Percentiles rank a stretch among this genome's conserved stretches.
Evolutionary conservation across 2,888 invertebrate species (phyloP).

Genomic region (Deilephila porcellus): DNA sequence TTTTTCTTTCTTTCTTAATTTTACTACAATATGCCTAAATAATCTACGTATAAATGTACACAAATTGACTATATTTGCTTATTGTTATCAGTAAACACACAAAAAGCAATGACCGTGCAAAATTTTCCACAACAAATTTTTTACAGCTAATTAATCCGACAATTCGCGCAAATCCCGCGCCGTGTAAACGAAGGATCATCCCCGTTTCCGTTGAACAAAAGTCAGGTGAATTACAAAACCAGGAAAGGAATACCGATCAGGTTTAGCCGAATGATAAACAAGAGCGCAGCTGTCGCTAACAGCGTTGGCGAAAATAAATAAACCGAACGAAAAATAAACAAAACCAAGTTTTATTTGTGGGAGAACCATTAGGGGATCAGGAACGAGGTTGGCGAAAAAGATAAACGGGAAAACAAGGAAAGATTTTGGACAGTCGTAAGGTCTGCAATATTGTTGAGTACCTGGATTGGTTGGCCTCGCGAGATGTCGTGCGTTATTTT

Average conservation of each 20-base stretch:
- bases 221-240: constrained; percentile 59
- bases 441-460: constrained; percentile 30
- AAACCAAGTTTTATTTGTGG: constrained; percentile 75
- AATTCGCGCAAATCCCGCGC: constrained; percentile 12
- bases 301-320: constrained; percentile 71
- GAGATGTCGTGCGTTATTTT: constrained; percentile 18
- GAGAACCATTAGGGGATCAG: constrained; percentile 74
- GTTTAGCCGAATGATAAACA: constrained; percentile 74
- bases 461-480: constrained; percentile 20
- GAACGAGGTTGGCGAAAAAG: constrained; percentile 60
- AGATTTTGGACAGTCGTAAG: constrained; percentile 50
- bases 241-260: constrained; percentile 56
- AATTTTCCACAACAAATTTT: background rate
- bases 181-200: constrained; percentile 18
- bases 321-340: constrained; percentile 70
- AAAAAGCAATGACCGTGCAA: background rate
- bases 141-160: constrained; percentile 25
- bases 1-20: no score
- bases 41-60: no score
- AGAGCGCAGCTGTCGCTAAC: constrained; percentile 69
- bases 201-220: constrained; percentile 40
- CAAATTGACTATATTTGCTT: no score
- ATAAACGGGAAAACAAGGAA: constrained; percentile 63
- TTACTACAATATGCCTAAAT: no score
- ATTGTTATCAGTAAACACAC: background rate